phyloP scores from a whole-genome alignment of 2,797 vertebrate genomes.

The Ctenopoma kingsleyae region DNA sequence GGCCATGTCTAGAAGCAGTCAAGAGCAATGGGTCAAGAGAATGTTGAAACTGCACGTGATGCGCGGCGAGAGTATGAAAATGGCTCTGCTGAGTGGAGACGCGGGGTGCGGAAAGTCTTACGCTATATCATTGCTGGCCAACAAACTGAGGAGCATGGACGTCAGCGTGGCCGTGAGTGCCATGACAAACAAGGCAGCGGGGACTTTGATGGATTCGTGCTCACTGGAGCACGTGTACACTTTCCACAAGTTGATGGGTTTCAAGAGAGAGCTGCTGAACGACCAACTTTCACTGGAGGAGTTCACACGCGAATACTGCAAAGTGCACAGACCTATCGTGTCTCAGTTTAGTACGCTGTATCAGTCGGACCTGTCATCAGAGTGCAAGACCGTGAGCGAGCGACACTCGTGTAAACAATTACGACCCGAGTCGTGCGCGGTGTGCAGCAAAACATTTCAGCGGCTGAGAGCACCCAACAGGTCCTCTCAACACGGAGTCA shows the following conservation, averaged over 20 bases:
- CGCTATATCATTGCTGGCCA: neutral
- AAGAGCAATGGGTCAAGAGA: slow-evolving; percentile 13
- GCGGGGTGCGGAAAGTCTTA: slow-evolving; percentile 32
- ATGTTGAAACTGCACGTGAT: slow-evolving; percentile 27
- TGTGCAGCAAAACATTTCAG: neutral
- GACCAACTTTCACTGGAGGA: neutral
- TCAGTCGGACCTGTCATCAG: too few species aligned
- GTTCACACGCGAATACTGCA: neutral
- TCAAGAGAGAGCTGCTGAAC: slow-evolving; percentile 15
- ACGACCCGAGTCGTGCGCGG: slow-evolving; percentile 13
- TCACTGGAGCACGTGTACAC: neutral
- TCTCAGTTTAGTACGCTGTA: rapidly evolving
- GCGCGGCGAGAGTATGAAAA: neutral
- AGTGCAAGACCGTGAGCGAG: rapidly evolving
- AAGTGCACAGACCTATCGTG: rapidly evolving
- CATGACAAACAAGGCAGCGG: slow-evolving; percentile 29
- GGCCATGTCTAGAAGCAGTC: neutral
- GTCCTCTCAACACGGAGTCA: too few species aligned
- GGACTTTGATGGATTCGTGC: neutral
- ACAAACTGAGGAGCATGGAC: neutral
- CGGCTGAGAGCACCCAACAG: neutral
- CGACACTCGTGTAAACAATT: neutral
- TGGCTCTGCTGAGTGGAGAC: slow-evolving; percentile 34
- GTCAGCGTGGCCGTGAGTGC: slow-evolving; percentile 12
- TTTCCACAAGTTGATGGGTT: slow-evolving; percentile 36